Evolutionary conservation across 2,113 vertebrate genomes (phyloP), one percentile per base, ranked within the genome.

Genomic region (Nipponia nippon): DNA sequence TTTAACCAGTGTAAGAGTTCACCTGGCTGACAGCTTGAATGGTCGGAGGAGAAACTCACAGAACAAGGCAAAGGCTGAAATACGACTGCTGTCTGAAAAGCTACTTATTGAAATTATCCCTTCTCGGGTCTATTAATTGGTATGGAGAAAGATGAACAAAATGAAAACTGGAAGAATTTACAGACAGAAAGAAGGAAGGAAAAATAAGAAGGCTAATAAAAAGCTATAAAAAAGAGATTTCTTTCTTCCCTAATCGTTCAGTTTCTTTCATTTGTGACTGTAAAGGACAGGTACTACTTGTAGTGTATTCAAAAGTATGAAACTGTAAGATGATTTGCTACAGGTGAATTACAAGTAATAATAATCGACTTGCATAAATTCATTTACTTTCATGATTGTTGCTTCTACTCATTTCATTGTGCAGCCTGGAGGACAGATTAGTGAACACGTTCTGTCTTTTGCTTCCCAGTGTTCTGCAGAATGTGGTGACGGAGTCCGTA

Each of bases 401-500:
- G 13, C 27, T 23, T 18, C 30, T 47, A 46, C 27, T 70, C 6
- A 0, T 38, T 27, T 27, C 5, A 8, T 1, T 12, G 73, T 14
- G 46, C 16, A 2, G 16, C 7, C 1, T 6, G 42, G 56, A 44
- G 90, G 62, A 46, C 1, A 0, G 7, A 1, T 3, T 9, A 16
- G 63, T 65, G 56, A 67, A 30, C 1, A 0, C 7, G 25, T 5
- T 3, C 11, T 86, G 58, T 62, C 27, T 86, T 61, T 79, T 32
- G 18, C 81, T 47, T 36, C 32, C 1, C 97, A 99, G 99, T 99
- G 99, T 76, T 99, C 99, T 1, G 98, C 99, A 0, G 99, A 99
- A 83, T 99, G 99, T 13, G 98, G 98, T 50, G 94, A 96, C 0
- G 99, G 99, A 1, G 95, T 99, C 36, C 98, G 98, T 7, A 99